Percentiles rank a stretch among this genome's conserved stretches.
phyloP scores from a whole-genome alignment of 53 echinoderm and acorn worm genomes.

The Holothuria leucospilota region DNA sequence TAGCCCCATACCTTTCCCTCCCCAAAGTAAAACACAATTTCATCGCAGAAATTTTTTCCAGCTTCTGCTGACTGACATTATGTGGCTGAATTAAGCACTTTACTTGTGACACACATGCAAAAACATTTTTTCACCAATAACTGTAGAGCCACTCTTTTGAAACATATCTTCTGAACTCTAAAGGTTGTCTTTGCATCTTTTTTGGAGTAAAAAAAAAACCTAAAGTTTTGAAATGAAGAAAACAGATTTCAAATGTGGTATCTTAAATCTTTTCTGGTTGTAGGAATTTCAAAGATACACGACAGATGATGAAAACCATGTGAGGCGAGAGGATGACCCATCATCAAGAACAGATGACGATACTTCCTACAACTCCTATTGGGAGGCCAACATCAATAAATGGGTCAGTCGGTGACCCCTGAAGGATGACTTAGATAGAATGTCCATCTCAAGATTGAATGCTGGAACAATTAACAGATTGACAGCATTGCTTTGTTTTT shows the following conservation, averaged over 20 bases:
- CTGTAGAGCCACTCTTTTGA: too few relatives aligned
- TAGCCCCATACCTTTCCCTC: too few relatives aligned
- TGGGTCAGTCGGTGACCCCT: slow-evolving; percentile 29
- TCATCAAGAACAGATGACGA: slow-evolving; percentile 18
- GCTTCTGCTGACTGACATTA: too few relatives aligned
- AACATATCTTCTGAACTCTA: too few relatives aligned
- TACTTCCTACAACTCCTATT: slow-evolving; percentile 18
- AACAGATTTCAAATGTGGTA: background rate
- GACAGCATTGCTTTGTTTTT: too few relatives aligned
- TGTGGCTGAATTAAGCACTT: too few relatives aligned
- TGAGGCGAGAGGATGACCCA: slow-evolving; percentile 12
- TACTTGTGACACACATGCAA: too few relatives aligned
- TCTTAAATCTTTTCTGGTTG: background rate
- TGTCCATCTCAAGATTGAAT: background rate
- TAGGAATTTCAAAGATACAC: slow-evolving; percentile 56
- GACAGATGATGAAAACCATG: slow-evolving; percentile 56
- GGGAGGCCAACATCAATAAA: slow-evolving; percentile 43
- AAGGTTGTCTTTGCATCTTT: too few relatives aligned
- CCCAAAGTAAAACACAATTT: too few relatives aligned
- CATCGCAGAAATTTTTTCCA: too few relatives aligned
- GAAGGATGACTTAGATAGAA: background rate
- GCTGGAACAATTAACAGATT: background rate
- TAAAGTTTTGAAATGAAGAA: background rate
- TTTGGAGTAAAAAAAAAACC: too few relatives aligned
- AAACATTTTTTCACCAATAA: too few relatives aligned